Evolutionary conservation across 2,113 vertebrate species (phyloP), one percentile per base, ranked within the genome.

Genomic region (Dunckerocampus dactyliophorus): DNA sequence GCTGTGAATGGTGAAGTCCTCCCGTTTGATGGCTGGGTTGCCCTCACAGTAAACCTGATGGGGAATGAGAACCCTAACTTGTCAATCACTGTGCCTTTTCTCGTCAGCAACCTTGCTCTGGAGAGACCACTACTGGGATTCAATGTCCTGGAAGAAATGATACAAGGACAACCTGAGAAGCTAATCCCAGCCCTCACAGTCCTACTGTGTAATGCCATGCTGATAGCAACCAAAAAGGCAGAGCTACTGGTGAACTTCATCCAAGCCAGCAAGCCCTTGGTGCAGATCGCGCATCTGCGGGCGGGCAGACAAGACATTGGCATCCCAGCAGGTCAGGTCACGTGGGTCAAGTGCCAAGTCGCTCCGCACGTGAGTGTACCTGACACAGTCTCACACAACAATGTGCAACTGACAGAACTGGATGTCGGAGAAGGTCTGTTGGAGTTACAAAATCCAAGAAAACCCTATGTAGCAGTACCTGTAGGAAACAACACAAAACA

Each of bases 381-480:
- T 34, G 51, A 59, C 8, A 0, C 45, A 37, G 19, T 74, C 10
- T 17, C 69, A 4, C 15, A 61, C 22, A 57, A 60, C 55, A 54
- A 45, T n/a, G 24, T 51, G 9, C 53, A 62, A 9, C 8, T 47
- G 16, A 17, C 42, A 34, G n/a, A 69, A 17, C 28, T 78, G 52
- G 66, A 74, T 22, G 19, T 71, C 22, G 37, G 63, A 3, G 71
- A 62, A 31, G 65, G 69, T 15, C 22, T 77, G 17, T 5, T 74
- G 13, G 42, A 71, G 39, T 31, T 66, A 13, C 58, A 68, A 15
- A 55, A 62, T 15, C 6, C n/a, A 7, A 68, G 21, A n/a, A 55
- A 47, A n/a, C 60, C 56, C 8, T 76, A 62, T 74, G 42, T 67
- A 24, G 15, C 43, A 13, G 20, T 63, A 17, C 48, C 59, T n/a